These are phyloP conservation scores for Salvelinus sp. DNA, from an alignment of 2,113 vertebrate species.

Conservation along the genomic window DNA sequence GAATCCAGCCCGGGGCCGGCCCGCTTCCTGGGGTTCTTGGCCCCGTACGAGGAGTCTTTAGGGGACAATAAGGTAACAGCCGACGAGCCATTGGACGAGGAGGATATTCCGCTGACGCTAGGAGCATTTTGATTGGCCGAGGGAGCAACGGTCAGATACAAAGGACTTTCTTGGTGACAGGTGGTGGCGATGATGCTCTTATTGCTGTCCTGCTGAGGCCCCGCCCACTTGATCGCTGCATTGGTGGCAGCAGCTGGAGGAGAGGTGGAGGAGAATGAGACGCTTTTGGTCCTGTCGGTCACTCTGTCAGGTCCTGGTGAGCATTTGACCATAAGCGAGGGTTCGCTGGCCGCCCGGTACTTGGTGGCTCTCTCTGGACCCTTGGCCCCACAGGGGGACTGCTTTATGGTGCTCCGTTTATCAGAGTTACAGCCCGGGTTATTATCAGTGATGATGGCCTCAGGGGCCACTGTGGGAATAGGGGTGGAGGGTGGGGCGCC, in stretches of 20 bases:
- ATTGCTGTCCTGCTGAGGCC: conserved; percentile 75
- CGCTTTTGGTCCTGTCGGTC: conserved; percentile 78
- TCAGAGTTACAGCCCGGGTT: too few relatives aligned
- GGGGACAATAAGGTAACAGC: conserved; percentile 72
- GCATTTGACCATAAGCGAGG: conserved; percentile 69
- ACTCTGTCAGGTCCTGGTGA: conserved; percentile 24
- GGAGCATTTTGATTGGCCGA: conserved; percentile 79
- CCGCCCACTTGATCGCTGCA: conserved; percentile 36
- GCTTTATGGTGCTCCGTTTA: too few relatives aligned
- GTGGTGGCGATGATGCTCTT: conserved; percentile 79
- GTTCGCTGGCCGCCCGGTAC: conserved; percentile 67
- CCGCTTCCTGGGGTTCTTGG: conserved; percentile 87
- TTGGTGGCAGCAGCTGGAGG: conserved; percentile 49
- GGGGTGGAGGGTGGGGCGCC: conserved; percentile 53
- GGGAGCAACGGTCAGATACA: conserved; percentile 65
- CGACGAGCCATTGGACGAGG: conserved; percentile 74
- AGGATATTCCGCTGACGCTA: conserved; percentile 74
- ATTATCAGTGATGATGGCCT: too few relatives aligned
- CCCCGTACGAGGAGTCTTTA: conserved; percentile 59
- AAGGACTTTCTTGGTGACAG: conserved; percentile 78
- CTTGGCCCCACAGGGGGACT: too few relatives aligned
- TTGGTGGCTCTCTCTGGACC: too few relatives aligned
- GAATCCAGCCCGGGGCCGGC: conserved; percentile 79
- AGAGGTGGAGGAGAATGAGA: conserved; percentile 58
- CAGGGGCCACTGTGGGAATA: too few relatives aligned